Evolutionary conservation across 2,797 vertebrate genomes (phyloP).

Genomic region (Macrochelys suwanniensis): DNA sequence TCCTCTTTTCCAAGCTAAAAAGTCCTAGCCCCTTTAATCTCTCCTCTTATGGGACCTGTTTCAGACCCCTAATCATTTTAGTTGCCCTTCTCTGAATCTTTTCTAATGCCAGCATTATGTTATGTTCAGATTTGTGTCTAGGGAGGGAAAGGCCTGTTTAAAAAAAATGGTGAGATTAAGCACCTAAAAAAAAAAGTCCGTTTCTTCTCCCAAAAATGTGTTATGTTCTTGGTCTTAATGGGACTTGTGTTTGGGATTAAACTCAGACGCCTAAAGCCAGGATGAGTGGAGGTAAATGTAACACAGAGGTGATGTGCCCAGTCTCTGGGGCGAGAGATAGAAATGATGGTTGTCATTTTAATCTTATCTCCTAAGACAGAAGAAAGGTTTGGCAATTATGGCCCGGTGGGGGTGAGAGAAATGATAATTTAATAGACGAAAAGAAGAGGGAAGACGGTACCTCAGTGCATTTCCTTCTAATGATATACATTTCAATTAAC

Average conservation of each 20-base stretch:
- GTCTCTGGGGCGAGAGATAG: slow-evolving; percentile 60
- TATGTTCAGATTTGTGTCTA: not conserved
- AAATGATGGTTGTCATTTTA: slow-evolving; percentile 75
- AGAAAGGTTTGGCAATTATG: slow-evolving; percentile 63
- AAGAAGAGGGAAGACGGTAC: slow-evolving; percentile 44
- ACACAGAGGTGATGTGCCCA: slow-evolving; percentile 46
- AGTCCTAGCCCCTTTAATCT: too few relatives aligned
- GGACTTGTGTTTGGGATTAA: slow-evolving; percentile 43
- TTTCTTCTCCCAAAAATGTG: slow-evolving; percentile 14
- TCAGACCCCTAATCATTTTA: too few relatives aligned
- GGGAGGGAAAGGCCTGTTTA: not conserved
- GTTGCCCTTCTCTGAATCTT: too few relatives aligned
- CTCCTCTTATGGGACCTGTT: too few relatives aligned
- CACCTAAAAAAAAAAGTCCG: not conserved
- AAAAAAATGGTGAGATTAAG: not conserved
- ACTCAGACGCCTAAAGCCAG: slow-evolving; percentile 57
- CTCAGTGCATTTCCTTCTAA: slow-evolving; percentile 68
- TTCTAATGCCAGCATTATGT: too few relatives aligned
- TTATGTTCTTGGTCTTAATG: slow-evolving; percentile 50
- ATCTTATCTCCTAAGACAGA: slow-evolving; percentile 68
- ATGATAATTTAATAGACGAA: slow-evolving; percentile 67
- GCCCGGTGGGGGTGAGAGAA: not conserved
- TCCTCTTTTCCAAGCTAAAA: too few relatives aligned
- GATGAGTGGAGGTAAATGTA: slow-evolving; percentile 65
- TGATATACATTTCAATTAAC: slow-evolving; percentile 77